A percentile compares a stretch with the other conserved stretches of the same genome.
These are phyloP conservation scores for Scolopax rusticola DNA, from an alignment of 2,797 vertebrate species.

Conservation along the genomic window DNA sequence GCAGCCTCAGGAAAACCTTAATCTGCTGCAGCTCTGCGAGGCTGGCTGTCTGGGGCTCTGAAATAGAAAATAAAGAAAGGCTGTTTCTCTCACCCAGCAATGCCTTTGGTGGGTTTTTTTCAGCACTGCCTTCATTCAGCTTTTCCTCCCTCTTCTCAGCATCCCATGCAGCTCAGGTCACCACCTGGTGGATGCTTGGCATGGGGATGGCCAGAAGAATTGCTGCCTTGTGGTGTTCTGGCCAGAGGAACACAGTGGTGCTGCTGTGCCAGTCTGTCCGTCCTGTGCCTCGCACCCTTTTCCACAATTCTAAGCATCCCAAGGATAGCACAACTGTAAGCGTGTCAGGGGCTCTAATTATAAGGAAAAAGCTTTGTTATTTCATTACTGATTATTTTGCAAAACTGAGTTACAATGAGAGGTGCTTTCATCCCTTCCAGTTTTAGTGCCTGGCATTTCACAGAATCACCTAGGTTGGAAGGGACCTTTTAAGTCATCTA, in stretches of 20 bases:
- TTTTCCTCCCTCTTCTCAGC: not conserved
- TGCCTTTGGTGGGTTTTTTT: not conserved
- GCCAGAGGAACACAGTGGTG: not conserved
- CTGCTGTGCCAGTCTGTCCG: not conserved
- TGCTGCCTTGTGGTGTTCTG: not conserved
- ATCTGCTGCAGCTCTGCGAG: conserved; percentile 88
- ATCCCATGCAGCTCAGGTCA: not conserved
- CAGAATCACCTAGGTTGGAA: no score
- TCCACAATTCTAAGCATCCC: not conserved
- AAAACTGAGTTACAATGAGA: not conserved
- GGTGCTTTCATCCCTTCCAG: not conserved
- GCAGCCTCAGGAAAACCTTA: conserved; percentile 89
- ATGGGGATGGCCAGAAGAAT: not conserved
- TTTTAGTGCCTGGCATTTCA: not conserved
- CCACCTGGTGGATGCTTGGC: not conserved
- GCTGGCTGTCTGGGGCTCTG: conserved; percentile 86
- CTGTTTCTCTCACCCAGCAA: not conserved
- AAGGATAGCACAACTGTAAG: not conserved
- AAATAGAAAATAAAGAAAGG: not conserved
- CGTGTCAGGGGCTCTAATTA: not conserved
- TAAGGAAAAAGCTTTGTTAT: not conserved
- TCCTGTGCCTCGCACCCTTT: not conserved
- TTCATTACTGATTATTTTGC: not conserved
- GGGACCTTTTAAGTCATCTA: no score
- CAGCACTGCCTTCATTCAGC: not conserved